A percentile compares a stretch with the other conserved stretches of the same genome.
Evolutionary conservation across 2,888 invertebrate genomes (phyloP).

Genomic region (Drosophila longiperda): DNA sequence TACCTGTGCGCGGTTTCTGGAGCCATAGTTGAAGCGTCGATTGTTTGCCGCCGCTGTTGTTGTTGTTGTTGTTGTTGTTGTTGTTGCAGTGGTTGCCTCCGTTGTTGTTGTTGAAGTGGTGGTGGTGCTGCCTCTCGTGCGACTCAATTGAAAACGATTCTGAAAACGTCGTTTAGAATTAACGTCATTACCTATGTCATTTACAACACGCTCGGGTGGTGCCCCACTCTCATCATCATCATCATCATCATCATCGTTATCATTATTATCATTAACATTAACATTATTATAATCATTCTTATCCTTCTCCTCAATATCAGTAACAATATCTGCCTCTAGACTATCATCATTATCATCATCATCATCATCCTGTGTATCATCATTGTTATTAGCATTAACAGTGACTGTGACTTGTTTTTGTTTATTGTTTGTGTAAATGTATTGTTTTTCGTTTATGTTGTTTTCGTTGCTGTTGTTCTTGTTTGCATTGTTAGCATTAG

Average conservation of each 20-base stretch:
- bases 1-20: slow-evolving; percentile 66
- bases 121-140: slow-evolving; percentile 68
- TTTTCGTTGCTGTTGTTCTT: slow-evolving; percentile 28
- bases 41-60: slow-evolving; percentile 29
- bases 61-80: slow-evolving; percentile 36
- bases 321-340: slow-evolving; percentile 39
- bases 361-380: slow-evolving; percentile 38
- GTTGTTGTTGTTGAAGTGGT: slow-evolving; percentile 48
- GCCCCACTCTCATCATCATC: slow-evolving; percentile 50
- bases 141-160: slow-evolving; percentile 83
- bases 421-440: slow-evolving; percentile 42
- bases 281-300: slow-evolving; percentile 38
- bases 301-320: slow-evolving; percentile 35
- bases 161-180: slow-evolving; percentile 85
- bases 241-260: slow-evolving; percentile 41
- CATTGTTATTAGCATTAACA: slow-evolving; percentile 49
- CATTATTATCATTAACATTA: slow-evolving; percentile 37
- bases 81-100: slow-evolving; percentile 38
- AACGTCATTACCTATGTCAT: slow-evolving; percentile 79
- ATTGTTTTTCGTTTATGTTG: slow-evolving; percentile 31
- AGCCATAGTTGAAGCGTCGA: slow-evolving; percentile 42
- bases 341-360: slow-evolving; percentile 48
- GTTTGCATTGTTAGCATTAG: slow-evolving; percentile 51
- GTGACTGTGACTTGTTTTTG: slow-evolving; percentile 48
- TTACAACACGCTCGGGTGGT: slow-evolving; percentile 47